These are phyloP conservation scores for Mamestra configurata DNA, from an alignment of 1,140 invertebrate genomes.

Conservation along the genomic window DNA sequence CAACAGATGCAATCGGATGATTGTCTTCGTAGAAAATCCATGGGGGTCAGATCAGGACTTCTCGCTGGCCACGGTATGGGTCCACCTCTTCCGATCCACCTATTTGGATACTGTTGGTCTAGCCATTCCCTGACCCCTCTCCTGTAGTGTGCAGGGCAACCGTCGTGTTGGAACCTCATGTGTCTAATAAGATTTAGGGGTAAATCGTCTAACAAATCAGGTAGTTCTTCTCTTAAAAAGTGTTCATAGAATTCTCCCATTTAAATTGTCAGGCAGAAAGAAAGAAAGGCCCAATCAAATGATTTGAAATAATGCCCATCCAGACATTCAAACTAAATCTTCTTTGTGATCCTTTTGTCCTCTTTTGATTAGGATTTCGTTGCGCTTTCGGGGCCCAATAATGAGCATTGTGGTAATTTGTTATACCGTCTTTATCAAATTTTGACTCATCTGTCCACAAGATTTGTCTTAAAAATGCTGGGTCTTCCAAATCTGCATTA, in stretches of 20 bases:
- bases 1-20: neutral
- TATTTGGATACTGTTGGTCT: constrained; percentile 42
- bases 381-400: constrained; percentile 65
- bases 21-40: constrained; percentile 1
- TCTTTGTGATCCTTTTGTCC: constrained; percentile 63
- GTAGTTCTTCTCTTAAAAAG: too few relatives aligned
- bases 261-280: too few relatives aligned
- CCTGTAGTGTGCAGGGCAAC: constrained; percentile 51
- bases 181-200: constrained; percentile 55
- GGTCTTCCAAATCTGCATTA: constrained; percentile 57
- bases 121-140: constrained; percentile 48
- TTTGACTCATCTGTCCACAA: constrained; percentile 74
- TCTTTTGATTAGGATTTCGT: constrained; percentile 72
- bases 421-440: constrained; percentile 70
- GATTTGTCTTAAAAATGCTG: constrained; percentile 62
- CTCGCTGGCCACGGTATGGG: constrained; percentile 43
- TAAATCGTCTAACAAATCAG: too few relatives aligned
- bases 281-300: constrained; percentile 74
- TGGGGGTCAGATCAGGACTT: constrained; percentile 46
- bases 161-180: constrained; percentile 72
- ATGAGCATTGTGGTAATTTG: constrained; percentile 79
- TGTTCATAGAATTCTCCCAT: too few relatives aligned
- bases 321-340: constrained; percentile 74
- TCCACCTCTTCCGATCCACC: constrained; percentile 49
- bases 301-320: too few relatives aligned